Base-by-base conservation (phyloP, 2,888 invertebrate genomes). In the Amiota minor region DNA sequence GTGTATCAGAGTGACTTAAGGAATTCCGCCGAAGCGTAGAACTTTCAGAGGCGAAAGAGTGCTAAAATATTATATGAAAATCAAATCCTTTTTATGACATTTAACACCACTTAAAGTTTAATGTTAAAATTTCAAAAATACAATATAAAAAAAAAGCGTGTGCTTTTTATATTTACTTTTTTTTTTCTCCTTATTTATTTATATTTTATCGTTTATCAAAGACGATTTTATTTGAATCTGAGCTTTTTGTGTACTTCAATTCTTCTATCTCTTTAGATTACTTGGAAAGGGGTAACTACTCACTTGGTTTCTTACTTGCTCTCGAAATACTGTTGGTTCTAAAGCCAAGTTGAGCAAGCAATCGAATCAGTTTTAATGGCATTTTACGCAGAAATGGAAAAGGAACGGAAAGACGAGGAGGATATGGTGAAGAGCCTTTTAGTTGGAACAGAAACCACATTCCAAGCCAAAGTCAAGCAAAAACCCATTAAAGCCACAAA, bases 401-500 rank as follows among this genome's bases (percentile, higher is more conserved):
- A 59, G 20, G 1, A 59, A 18, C 1, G 53, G 4, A 11, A n/a
- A 6, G 35, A 35, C 35, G 35, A 35, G 59, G 18, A 35, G 35
- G 35, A 35, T 3, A 35, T 35, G 35, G 4, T 35, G 2, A 35
- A 35, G 35, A 35, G 35, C 35, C 35, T 35, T 35, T 35, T 35
- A 35, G 35, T 35, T 35, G 35, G 35, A 35, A 35, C 35, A 6
- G 35, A 59, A 16, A 59, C 18, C 59, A 16, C 59, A 59, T 20
- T 35, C 35, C 20, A 59, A 59, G 35, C 62, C 35, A 50, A 62
- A 68, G 47, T 65, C 23, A 3, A 68, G 23, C 23, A 50, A 47
- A 65, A 65, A 50, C 67, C 67, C 77, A 77, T 81, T 79, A 77
- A 74, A 77, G 84, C 83, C 83, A 80, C 83, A 83, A 83, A 83